Evolutionary conservation across 2,797 vertebrate genomes (phyloP), one percentile per base, ranked within the genome.

Genomic region (Pelodytes ibericus): DNA sequence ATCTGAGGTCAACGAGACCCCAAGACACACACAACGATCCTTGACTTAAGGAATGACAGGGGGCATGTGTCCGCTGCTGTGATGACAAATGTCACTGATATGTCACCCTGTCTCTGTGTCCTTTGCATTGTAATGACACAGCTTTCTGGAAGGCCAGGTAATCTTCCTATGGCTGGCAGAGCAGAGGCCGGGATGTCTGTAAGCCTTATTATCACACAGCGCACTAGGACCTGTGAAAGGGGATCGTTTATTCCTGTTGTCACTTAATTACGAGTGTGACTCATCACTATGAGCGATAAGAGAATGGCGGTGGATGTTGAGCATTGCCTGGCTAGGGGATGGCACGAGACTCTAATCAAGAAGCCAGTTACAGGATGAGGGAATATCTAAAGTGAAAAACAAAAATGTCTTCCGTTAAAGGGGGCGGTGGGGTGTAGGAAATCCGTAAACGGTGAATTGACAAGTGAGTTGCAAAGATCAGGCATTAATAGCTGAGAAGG

Each of bases 211-310:
- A 71, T 71, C 44, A 59, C 53, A 44, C 11, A 44, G 41, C 41
- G 63, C 59, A 53, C 71, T 51, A 44, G 62, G 59, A 56, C 44
- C 24, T 72, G 59, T 49, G 56, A 75, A 60, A 67, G 53, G 63
- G 58, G 47, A 3, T 49, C 59, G 59, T 59, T 68, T 67, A 51
- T 60, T 56, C 53, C 4, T 57, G 41, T 74, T 58, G 62, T 57
- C 36, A 66, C 61, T 30, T 74, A 74, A 74, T 65, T 51, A 74
- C 27, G 62, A 49, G 31, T 39, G 18, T 41, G 72, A 74, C 51
- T 47, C 62, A 66, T 30, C 25, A 58, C 10, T 4, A 47, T 33
- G 63, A 57, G 29, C 11, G 11, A 24, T 25, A 44, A 6, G 25
- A 30, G 25, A 30, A 63, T 29, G 49, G 58, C 26, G 64, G 59